Evolutionary conservation across 2,888 invertebrate species (phyloP).

Genomic region (Masnerella sp.): DNA sequence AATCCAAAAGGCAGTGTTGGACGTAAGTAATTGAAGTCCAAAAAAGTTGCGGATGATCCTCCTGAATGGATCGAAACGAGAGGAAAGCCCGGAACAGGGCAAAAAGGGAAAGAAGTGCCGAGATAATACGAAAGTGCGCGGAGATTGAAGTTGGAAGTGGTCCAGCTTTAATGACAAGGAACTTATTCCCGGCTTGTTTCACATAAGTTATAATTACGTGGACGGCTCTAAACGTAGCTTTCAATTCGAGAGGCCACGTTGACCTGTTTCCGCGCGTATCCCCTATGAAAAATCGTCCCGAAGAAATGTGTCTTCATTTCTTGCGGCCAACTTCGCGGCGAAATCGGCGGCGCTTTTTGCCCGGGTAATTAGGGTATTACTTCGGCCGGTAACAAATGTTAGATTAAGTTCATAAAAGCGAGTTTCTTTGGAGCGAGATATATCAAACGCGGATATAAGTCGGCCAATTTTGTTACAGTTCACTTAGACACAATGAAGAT

Average conservation of each 20-base stretch:
- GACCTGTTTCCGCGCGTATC: constrained; percentile 34
- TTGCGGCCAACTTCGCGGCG: constrained; percentile 15
- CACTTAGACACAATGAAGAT: constrained; percentile 52
- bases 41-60: constrained; percentile 57
- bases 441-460: constrained; percentile 51
- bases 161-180: constrained; percentile 65
- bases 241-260: constrained; percentile 40
- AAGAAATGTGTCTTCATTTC: constrained; percentile 40
- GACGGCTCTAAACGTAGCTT: constrained; percentile 55
- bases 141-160: constrained; percentile 63
- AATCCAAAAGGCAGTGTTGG: constrained; percentile 44
- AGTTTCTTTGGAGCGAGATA: constrained; percentile 25
- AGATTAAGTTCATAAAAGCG: constrained; percentile 18
- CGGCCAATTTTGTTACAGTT: constrained; percentile 47
- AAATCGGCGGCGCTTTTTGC: constrained; percentile 9
- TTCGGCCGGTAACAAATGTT: constrained; percentile 1
- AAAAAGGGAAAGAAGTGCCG: constrained; percentile 46
- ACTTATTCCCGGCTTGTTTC: constrained; percentile 62
- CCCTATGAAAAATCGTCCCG: constrained; percentile 39
- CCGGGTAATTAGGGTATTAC: constrained; percentile 16
- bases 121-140: constrained; percentile 52
- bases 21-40: constrained; percentile 57
- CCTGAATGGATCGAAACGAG: constrained; percentile 56
- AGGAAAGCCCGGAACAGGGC: constrained; percentile 31
- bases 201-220: constrained; percentile 65